Evolutionary conservation across 2,888 invertebrate species (phyloP).

Genomic region (Scelioninae gen. 1): DNA sequence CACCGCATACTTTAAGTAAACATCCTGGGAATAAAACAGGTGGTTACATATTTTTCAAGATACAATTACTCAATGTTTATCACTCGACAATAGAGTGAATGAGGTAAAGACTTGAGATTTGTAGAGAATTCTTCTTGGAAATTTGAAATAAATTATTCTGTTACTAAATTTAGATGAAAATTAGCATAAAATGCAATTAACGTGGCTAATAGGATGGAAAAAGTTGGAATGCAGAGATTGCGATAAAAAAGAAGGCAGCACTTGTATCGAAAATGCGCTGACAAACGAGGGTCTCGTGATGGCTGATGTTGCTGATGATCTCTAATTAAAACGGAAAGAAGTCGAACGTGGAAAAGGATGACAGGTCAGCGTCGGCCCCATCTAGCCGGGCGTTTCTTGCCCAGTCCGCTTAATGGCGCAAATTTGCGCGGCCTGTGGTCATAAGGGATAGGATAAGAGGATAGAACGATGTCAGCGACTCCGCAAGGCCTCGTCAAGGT

Average conservation of each 20-base stretch:
- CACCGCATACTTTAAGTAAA: conserved; percentile 21
- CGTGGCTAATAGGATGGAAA: conserved; percentile 13
- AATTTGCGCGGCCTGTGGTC: conserved; percentile 55
- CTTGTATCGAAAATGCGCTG: conserved; percentile 52
- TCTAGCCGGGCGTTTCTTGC: conserved; percentile 59
- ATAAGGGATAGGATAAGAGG: conserved; percentile 62
- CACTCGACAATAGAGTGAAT: too few relatives aligned
- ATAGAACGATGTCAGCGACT: conserved; percentile 83
- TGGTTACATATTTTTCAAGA: too few relatives aligned
- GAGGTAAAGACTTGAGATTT: too few relatives aligned
- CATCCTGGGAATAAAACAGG: conserved; percentile 27
- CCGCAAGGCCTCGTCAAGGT: conserved; percentile 84
- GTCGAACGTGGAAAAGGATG: conserved; percentile 58
- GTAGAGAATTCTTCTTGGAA: too few relatives aligned
- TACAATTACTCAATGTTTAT: too few relatives aligned
- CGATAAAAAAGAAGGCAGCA: conserved; percentile 32
- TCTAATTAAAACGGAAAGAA: conserved; percentile 66
- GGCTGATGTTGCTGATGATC: conserved; percentile 50
- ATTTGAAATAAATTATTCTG: neutral
- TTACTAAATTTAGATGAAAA: neutral
- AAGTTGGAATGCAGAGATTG: conserved; percentile 25
- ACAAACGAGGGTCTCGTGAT: conserved; percentile 58
- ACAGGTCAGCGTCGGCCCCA: conserved; percentile 57
- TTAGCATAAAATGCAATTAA: conserved; percentile 37
- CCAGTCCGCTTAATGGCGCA: conserved; percentile 56